Base-by-base conservation (phyloP, 2,797 vertebrate species). In the Cirrhinus mrigala region DNA sequence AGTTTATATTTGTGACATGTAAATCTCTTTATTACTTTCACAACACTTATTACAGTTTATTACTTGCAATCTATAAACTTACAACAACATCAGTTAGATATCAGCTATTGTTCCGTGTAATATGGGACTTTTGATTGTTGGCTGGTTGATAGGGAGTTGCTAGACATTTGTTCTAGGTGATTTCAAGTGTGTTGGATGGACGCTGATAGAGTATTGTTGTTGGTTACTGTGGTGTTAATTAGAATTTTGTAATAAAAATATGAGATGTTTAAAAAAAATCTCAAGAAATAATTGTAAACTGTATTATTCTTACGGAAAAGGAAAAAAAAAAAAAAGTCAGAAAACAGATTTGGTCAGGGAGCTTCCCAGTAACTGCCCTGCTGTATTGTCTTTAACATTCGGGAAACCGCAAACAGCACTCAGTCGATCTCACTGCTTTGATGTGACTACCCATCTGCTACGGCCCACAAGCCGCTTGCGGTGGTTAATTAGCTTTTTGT, bases 401-500 rank as follows among this genome's bases (percentile, higher is more conserved):
- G 86, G 92, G 93, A 90, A 90, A 90, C 71, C 88, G 80, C 29
- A 46, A 74, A 58, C 48, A 29, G 16, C 58, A 52, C 78, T 79
- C 50, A 1, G 60, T 90, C 89, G 81, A 91, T 92, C 14, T 16
- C 6, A 64, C 88, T 83, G 83, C 93, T 94, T 94, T 93, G 92
- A 94, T 92, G 92, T 92, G 90, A 90, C 89, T 88, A 88, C 89
- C 88, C 69, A 90, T 89, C 89, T 91, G 91, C 90, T 92, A 91
- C 89, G 90, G 92, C 93, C 94, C 90, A 92, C 93, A 93, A 95
- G 94, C 94, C 94, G 92, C 93, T 94, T 91, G 89, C 90, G 87
- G 90, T 86, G 92, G 87, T 94, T 94, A 93, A 95, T 95, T 94
- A 94, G 92, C 89, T 92, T 91, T 90, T 89, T 92, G 92, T 93